Conservation (phyloP, 64 coral and sea anemone species). For the Actinia equina region DNA sequence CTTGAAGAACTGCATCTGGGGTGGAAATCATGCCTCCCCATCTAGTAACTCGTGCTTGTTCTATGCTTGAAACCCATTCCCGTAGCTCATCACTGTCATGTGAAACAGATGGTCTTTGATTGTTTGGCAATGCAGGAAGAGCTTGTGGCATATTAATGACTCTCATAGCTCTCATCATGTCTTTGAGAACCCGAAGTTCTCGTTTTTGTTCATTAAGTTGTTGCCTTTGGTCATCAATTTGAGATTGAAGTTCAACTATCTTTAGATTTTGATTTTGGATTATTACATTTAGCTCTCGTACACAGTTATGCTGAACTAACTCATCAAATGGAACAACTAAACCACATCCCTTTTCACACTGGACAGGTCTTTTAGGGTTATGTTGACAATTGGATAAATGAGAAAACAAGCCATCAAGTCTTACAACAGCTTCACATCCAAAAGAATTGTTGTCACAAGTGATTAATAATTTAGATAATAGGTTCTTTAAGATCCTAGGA, state of each 20-base stretch:
- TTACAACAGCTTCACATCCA: slow-evolving; percentile 77
- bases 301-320: slow-evolving; percentile 81
- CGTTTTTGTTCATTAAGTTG: slow-evolving; percentile 87
- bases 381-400: slow-evolving; percentile 88
- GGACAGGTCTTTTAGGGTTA: slow-evolving; percentile 84
- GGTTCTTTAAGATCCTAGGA: slow-evolving; percentile 83
- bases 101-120: slow-evolving; percentile 9
- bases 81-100: slow-evolving; percentile 70
- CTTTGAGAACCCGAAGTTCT: slow-evolving; percentile 86
- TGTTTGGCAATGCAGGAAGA: slow-evolving; percentile 44
- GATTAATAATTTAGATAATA: slow-evolving; percentile 77
- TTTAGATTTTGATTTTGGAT: slow-evolving; percentile 93
- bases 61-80: slow-evolving; percentile 60
- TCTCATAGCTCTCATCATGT: slow-evolving; percentile 86
- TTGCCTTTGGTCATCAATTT: slow-evolving; percentile 79
- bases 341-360: slow-evolving; percentile 84
- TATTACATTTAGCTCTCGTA: slow-evolving; percentile 69
- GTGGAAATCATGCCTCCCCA: slow-evolving; percentile 99
- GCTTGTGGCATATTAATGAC: slow-evolving; percentile 73
- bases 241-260: slow-evolving; percentile 76
- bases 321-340: slow-evolving; percentile 93
- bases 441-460: slow-evolving; percentile 79
- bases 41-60: slow-evolving; percentile 74
- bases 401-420: slow-evolving; percentile 69
- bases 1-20: slow-evolving; percentile 86